Percentiles rank a stretch among this genome's conserved stretches.
Evolutionary conservation across 2,888 invertebrate species (phyloP).

Genomic region (Phalera bucephala): DNA sequence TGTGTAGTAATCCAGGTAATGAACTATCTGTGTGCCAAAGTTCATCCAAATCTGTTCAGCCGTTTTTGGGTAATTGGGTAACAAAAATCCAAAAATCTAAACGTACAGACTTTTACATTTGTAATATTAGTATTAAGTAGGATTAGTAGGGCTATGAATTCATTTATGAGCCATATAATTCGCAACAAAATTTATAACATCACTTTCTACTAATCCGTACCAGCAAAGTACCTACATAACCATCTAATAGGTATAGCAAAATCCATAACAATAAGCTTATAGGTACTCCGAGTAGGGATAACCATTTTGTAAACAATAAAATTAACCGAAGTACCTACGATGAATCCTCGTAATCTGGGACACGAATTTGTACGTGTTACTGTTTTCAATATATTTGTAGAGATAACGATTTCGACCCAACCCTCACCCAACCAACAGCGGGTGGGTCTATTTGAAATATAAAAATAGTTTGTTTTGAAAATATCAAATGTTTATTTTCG

Average conservation of each 20-base stretch:
- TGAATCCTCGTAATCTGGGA: conserved; percentile 10
- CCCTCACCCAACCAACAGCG: conserved; percentile 16
- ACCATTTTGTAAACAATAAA: conserved; percentile 19
- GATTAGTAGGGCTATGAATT: no score
- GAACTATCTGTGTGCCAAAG: no score
- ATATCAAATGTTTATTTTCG: no score
- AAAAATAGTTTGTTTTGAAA: neutral
- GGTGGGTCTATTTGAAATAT: neutral
- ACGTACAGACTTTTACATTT: no score
- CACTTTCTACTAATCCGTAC: no score
- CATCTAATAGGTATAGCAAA: neutral
- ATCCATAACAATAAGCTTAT: conserved; percentile 7
- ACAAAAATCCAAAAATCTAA: no score
- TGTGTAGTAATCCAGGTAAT: no score
- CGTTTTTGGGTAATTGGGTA: no score
- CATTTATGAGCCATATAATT: no score
- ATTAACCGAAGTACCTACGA: conserved; percentile 11
- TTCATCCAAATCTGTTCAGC: no score
- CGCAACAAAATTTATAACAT: no score
- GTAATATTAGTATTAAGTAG: no score
- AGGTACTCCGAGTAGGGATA: conserved; percentile 15
- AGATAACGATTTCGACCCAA: conserved; percentile 24
- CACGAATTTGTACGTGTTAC: conserved; percentile 19
- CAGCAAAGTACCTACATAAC: neutral
- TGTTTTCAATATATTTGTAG: conserved; percentile 22